Percentiles rank a stretch among this genome's conserved stretches.
Evolutionary conservation across 2,113 vertebrate species (phyloP).

Genomic region (Brienomyrus brachyistius): DNA sequence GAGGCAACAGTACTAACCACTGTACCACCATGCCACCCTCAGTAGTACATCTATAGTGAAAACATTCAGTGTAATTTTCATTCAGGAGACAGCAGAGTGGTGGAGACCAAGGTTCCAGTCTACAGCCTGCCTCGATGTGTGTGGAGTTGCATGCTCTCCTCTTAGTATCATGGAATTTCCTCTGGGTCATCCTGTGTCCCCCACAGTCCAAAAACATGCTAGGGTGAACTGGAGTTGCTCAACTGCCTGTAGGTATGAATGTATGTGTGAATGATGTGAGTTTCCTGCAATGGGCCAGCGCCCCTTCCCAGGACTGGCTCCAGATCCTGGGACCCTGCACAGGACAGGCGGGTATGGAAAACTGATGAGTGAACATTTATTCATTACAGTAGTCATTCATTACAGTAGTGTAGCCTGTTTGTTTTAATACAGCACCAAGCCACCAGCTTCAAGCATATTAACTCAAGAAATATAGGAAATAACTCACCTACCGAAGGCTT

Average conservation of each 20-base stretch:
- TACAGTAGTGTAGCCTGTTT: not conserved
- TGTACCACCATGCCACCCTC: too few species aligned
- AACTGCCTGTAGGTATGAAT: not conserved
- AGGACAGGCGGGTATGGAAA: not conserved
- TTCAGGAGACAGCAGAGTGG: not conserved
- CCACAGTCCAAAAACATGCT: too few species aligned
- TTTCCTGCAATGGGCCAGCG: not conserved
- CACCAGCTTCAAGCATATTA: not conserved
- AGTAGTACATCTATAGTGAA: not conserved
- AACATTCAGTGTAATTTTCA: not conserved
- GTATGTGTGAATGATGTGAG: not conserved
- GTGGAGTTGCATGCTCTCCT: not conserved
- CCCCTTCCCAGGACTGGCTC: not conserved
- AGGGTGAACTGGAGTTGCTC: too few species aligned
- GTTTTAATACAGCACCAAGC: not conserved
- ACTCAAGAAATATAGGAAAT: not conserved
- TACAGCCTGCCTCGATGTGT: not conserved
- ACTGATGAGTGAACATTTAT: not conserved
- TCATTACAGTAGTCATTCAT: not conserved
- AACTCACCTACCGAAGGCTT: not conserved
- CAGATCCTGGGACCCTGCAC: not conserved
- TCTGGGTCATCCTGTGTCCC: not conserved
- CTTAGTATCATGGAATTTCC: not conserved
- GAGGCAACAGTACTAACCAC: too few species aligned
- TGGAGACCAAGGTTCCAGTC: not conserved